Evolutionary conservation across 1,140 invertebrate genomes (phyloP), one percentile per base, ranked within the genome.

Genomic region (Aphelenchoides besseyi): DNA sequence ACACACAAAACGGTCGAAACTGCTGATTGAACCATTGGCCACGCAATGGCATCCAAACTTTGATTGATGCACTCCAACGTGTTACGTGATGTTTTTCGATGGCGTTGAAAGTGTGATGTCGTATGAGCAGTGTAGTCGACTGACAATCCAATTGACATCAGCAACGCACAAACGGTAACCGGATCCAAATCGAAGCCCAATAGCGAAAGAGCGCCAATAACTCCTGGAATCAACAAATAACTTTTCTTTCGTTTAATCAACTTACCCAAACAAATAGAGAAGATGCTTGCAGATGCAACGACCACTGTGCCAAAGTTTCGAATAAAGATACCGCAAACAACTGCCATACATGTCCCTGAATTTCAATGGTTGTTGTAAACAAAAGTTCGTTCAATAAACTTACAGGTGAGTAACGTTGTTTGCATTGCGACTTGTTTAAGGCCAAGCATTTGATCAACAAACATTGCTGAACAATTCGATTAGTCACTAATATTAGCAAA

Each of bases 1-100:
- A 97, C 90, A 63, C 94, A 94, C 0, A 97, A 86, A 28, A 97
- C 91, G 0, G 95, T 97, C 3, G 93, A 95, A 0, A 92, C 86
- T 0, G 93, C 93, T 18, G 78, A 93, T 86, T 97, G 94, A 12
- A 96, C 88, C 71, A 97, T 95, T 0, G 95, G 94, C 29, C 96
- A 86, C 1, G 94, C 95, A 0, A 97, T 86, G 0, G 91, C 61
- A 91, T 82, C 92, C 0, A 96, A 86, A 62, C 92, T 92, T 76
- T 92, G 90, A 62, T 88, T 89, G 0, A 95, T 91, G 61, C 90
- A 88, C 9, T 92, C 91, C 30, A 92, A 89, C 0, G 92, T 89
- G 28, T 87, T 71, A n/a, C 68, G 59, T 29, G 82, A 66, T 54
- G 76, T 77, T 41, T 78, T 76, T 18, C 68, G 71, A n/a, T 70